These are phyloP conservation scores for Orthosia gracilis DNA, from an alignment of 2,888 invertebrate species.

Conservation along the genomic window DNA sequence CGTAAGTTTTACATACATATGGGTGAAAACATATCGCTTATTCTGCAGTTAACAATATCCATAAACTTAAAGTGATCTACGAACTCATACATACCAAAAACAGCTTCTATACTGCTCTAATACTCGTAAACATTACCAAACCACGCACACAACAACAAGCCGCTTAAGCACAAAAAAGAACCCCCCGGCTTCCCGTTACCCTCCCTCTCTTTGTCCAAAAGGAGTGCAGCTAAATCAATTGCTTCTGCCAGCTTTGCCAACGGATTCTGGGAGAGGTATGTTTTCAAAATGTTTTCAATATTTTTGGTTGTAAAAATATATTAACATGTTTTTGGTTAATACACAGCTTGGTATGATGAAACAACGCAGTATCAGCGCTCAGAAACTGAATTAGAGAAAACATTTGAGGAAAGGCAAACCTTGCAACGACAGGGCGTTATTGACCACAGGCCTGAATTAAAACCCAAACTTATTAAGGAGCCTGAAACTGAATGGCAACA, in stretches of 20 bases:
- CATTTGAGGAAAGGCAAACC: slow-evolving; percentile 96
- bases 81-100: slow-evolving; percentile 48
- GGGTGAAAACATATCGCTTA: slow-evolving; percentile 60
- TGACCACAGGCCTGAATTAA: slow-evolving; percentile 92
- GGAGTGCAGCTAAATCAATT: slow-evolving; percentile 85
- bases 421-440: slow-evolving; percentile 93
- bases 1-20: slow-evolving; percentile 93
- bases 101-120: slow-evolving; percentile 76
- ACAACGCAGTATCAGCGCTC: slow-evolving; percentile 96
- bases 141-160: slow-evolving; percentile 84
- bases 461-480: slow-evolving; percentile 93
- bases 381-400: slow-evolving; percentile 96
- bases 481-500: slow-evolving; percentile 97
- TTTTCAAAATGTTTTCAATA: slow-evolving; percentile 64
- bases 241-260: slow-evolving; percentile 88
- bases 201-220: slow-evolving; percentile 74
- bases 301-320: neutral
- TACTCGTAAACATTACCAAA: slow-evolving; percentile 78
- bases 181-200: slow-evolving; percentile 75
- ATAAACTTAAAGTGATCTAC: slow-evolving; percentile 41
- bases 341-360: slow-evolving; percentile 97
- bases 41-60: slow-evolving; percentile 62
- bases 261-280: slow-evolving; percentile 87
- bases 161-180: slow-evolving; percentile 84
- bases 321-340: slow-evolving; percentile 63